Evolutionary conservation across 2,797 vertebrate species (phyloP).

Genomic region (Centroberyx gerrardi): DNA sequence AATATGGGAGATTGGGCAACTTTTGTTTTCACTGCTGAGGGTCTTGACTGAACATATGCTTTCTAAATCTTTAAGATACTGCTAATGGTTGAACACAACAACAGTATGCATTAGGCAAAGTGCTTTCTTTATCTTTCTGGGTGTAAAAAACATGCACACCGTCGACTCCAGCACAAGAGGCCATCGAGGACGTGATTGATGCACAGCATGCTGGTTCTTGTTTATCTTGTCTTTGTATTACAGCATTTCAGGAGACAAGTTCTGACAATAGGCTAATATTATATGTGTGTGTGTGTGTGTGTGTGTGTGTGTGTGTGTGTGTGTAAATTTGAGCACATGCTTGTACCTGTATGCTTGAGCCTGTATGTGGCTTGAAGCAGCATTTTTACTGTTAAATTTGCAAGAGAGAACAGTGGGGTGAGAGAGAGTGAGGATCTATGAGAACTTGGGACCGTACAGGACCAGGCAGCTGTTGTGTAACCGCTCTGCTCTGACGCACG

Average conservation of each 20-base stretch:
- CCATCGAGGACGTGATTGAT: conserved; percentile 41
- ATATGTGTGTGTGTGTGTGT: not conserved
- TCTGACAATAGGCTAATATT: conserved; percentile 14
- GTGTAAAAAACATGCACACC: conserved; percentile 23
- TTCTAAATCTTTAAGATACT: not conserved
- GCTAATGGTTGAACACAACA: not conserved
- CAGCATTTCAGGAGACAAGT: conserved; percentile 40
- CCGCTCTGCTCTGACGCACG: conserved; percentile 29
- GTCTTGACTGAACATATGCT: too few relatives aligned
- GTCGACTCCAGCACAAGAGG: conserved; percentile 1
- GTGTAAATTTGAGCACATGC: not conserved
- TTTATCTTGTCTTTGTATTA: conserved; percentile 52
- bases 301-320: not conserved
- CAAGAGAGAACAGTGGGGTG: not conserved
- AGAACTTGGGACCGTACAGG: not conserved
- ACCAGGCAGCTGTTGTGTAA: conserved; percentile 16
- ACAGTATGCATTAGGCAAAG: not conserved
- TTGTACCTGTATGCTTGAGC: not conserved
- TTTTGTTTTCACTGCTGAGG: not conserved
- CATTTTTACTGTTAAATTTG: not conserved
- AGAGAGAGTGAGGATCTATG: not conserved
- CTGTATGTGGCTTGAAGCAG: not conserved
- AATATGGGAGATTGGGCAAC: conserved; percentile 14
- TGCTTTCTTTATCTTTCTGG: not conserved
- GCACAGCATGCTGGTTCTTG: conserved; percentile 31